These are phyloP conservation scores for Argyra leucocephala DNA, from an alignment of 2,888 invertebrate genomes.

Conservation along the genomic window DNA sequence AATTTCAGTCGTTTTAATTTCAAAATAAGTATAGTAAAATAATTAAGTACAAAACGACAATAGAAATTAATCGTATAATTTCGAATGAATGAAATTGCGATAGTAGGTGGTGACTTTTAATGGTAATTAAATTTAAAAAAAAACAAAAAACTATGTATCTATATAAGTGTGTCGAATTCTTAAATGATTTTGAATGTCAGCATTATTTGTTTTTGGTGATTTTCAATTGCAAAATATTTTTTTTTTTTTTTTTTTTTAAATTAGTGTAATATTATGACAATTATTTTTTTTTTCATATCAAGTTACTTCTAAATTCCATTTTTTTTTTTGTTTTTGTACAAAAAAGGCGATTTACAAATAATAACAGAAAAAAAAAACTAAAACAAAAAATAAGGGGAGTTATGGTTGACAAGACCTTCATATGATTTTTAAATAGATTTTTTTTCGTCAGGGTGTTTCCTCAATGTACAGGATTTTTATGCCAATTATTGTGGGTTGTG, in stretches of 20 bases:
- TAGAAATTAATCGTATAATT: background rate
- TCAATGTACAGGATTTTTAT: no score
- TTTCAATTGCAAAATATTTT: slow-evolving; percentile 1
- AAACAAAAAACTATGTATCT: background rate
- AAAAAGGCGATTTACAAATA: no score
- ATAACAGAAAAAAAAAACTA: no score
- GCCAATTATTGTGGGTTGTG: no score
- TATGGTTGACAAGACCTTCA: background rate
- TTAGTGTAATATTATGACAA: slow-evolving; percentile 1
- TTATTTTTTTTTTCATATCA: background rate
- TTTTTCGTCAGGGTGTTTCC: no score
- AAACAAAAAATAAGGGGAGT: background rate
- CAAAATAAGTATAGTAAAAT: no score
- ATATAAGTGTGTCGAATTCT: background rate
- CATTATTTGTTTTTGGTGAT: background rate
- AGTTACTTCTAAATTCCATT: no score
- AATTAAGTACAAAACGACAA: no score
- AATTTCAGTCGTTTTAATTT: no score
- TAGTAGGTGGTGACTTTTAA: background rate
- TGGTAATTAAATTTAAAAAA: background rate
- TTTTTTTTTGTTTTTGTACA: no score
- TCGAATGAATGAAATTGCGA: background rate
- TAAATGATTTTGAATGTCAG: background rate
- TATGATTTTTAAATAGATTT: no score
- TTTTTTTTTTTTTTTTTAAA: background rate